Evolutionary conservation across 92 coral and sea anemone genomes (phyloP), one percentile per base, ranked within the genome.

Genomic region (Epizoanthus stellaris): DNA sequence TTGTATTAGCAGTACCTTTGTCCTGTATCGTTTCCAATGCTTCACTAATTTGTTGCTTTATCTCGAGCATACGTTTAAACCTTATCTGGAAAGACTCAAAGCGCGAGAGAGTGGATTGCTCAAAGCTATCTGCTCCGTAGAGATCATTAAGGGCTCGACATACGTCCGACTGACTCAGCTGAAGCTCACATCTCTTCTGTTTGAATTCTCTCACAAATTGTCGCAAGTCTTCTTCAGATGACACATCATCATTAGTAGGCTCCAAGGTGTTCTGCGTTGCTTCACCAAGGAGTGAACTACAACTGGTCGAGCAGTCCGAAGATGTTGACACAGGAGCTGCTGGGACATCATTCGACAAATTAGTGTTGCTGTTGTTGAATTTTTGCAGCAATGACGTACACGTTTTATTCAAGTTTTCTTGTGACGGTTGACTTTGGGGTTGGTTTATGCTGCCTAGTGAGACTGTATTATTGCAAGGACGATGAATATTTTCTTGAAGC

Each of bases 71-170:
- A 38, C 61, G 52, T 6, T 21, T 20, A 0, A 49, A 52, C n/a
- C 23, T 73, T n/a, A 73, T 34, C 30, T 43, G 77, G 5, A 57
- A 57, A 45, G 77, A 73, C 62, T 73, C 77, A n/a, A 73, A 73
- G 34, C 77, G 77, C 23, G 77, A 73, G 15, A 73, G 60, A 1
- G 40, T 49, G 3, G 77, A 73, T 73, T 73, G 77, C 77, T 73
- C 77, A 16, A 73, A 73, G 59, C 77, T 38, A 17, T 59, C 53
- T 30, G 36, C 36, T 25, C 77, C 77, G 30, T 73, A 73, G 6
- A 73, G 42, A 21, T 59, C 16, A n/a, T 15, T 73, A 6, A 73
- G 77, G 1, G 61, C 53, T 17, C 59, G 59, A n/a, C 77, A 73
- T 20, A 73, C 77, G 25, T 57, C 59, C 45, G 60, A n/a, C 25